phyloP scores from a whole-genome alignment of 1,140 invertebrate genomes.

The Solenopsis fugax region DNA sequence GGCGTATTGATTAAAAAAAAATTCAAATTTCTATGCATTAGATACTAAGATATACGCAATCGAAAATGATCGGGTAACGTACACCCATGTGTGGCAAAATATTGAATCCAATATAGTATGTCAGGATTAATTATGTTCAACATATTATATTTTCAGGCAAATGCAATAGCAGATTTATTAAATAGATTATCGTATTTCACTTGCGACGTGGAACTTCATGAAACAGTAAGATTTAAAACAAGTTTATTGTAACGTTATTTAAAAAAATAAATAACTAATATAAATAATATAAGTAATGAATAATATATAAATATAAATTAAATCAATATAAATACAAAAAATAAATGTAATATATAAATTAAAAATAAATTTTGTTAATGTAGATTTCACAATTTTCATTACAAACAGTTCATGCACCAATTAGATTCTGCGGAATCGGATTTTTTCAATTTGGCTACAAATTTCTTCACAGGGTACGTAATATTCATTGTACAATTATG shows the following conservation, averaged over 20 bases:
- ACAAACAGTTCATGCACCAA: too few species aligned
- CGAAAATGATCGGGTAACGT: too few species aligned
- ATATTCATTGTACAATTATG: too few species aligned
- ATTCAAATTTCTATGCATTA: too few species aligned
- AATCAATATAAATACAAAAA: neutral
- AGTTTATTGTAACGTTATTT: neutral
- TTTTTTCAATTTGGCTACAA: too few species aligned
- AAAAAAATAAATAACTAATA: neutral
- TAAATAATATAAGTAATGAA: neutral
- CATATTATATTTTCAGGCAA: neutral
- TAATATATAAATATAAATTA: neutral
- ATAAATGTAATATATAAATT: neutral
- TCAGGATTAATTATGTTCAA: neutral
- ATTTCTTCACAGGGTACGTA: too few species aligned
- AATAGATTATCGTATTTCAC: conserved; percentile 15
- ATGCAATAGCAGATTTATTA: neutral
- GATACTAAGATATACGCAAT: too few species aligned
- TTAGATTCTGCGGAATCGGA: too few species aligned
- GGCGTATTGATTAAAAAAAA: too few species aligned
- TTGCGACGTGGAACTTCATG: neutral
- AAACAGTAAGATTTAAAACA: conserved; percentile 24
- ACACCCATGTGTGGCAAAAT: too few species aligned
- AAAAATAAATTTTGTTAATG: neutral
- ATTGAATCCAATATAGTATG: too few species aligned
- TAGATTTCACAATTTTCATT: conserved; percentile 16